Evolutionary conservation across 2,113 vertebrate species (phyloP).

Genomic region (Odobenus rosmarus): DNA sequence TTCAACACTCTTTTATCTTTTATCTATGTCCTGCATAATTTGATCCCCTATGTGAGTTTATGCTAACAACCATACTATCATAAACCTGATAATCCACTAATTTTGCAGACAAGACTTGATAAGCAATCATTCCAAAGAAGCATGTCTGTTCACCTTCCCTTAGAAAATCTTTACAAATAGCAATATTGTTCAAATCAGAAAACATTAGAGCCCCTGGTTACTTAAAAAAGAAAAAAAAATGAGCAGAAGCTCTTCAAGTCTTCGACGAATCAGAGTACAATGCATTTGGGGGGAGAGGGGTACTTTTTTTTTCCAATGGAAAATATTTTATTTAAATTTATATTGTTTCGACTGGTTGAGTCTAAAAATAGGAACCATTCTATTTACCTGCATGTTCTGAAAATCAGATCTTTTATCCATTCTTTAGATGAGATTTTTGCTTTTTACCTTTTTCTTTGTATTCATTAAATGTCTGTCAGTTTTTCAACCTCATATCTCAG

Average conservation of each 20-base stretch:
- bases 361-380: conserved; percentile 12
- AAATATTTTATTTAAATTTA: conserved; percentile 19
- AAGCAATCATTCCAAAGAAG: conserved; percentile 4
- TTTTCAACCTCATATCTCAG: conserved; percentile 45
- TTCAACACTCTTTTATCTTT: neutral
- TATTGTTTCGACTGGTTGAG: neutral
- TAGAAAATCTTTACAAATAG: conserved; percentile 42
- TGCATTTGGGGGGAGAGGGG: neutral
- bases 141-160: neutral
- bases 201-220: neutral
- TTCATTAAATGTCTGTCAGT: conserved; percentile 58
- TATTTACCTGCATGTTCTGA: conserved; percentile 36
- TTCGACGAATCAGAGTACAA: neutral
- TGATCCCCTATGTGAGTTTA: neutral
- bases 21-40: neutral
- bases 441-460: neutral
- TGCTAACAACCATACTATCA: neutral
- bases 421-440: conserved; percentile 65
- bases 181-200: conserved; percentile 46
- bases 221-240: neutral
- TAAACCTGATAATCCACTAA: conserved; percentile 35
- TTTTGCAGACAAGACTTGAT: neutral
- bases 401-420: neutral
- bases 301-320: neutral
- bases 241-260: neutral